A percentile compares a stretch with the other conserved stretches of the same genome.
Conservation (phyloP, 2,888 invertebrate genomes). For the Lasioglossum vierecki region DNA sequence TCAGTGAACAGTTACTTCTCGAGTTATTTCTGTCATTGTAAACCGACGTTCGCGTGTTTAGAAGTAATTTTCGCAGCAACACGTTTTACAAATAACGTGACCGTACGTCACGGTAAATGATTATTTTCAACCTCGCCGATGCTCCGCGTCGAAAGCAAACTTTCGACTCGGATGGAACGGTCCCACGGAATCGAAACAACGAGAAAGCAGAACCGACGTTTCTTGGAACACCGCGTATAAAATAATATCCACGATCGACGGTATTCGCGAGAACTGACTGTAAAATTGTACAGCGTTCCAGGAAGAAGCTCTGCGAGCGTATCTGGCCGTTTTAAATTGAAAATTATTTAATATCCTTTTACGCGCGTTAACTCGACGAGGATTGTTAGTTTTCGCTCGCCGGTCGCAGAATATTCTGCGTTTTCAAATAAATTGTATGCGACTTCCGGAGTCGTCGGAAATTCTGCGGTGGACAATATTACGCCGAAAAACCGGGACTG, state of each 20-base stretch:
- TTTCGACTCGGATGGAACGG: background rate
- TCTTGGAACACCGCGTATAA: background rate
- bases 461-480: constrained; percentile 19
- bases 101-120: background rate
- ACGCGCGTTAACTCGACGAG: constrained; percentile 16
- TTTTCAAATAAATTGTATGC: constrained; percentile 16
- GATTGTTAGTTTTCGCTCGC: constrained; percentile 1
- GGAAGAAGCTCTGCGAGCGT: background rate
- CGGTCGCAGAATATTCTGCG: background rate
- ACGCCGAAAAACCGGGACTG: background rate
- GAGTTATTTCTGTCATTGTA: background rate
- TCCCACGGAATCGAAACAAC: background rate
- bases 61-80: background rate
- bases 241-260: background rate
- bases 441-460: background rate
- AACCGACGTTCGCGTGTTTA: background rate
- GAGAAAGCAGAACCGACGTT: background rate
- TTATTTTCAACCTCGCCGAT: constrained; percentile 23
- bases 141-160: background rate
- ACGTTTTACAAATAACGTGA: constrained; percentile 10
- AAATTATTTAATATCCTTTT: constrained; percentile 25
- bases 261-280: background rate
- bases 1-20: background rate
- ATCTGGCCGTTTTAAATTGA: background rate
- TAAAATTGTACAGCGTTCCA: background rate